Base-by-base conservation (phyloP, 2,797 vertebrate genomes). In the Antennarius maculatus region DNA sequence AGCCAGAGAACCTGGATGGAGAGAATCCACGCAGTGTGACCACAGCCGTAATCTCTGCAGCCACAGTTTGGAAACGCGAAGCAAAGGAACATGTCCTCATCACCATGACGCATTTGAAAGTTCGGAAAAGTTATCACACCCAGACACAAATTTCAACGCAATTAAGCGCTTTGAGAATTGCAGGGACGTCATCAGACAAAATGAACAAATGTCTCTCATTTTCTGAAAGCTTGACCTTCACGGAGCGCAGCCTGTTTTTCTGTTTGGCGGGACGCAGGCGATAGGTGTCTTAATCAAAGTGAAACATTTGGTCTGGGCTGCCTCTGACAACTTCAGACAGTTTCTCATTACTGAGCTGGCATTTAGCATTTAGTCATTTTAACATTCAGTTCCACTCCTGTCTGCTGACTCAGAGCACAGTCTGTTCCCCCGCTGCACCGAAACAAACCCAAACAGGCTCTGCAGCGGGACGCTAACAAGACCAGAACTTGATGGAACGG, bases 291-390 rank as follows among this genome's bases (percentile, higher is more conserved):
- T 86, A 82, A 88, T 90, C 83, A 86, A 85, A 86, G 61, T 37
- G 66, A 55, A 81, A 72, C 82, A 58, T 77, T 84, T 85, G 83
- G 84, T 74, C 67, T 5, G 10, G 63, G 69, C 71, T 17, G 71
- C 80, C 34, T 43, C 54, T 80, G 77, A 83, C 81, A 74, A 76
- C 77, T 73, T 82, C 82, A 82, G 81, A 88, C 82, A 75, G 69
- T 84, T 88, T 89, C 85, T 89, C 85, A 91, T 91, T 89, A 90
- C 85, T 61, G 71, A 81, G 74, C 77, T 86, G 86, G 80, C 86
- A 89, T 91, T 89, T 89, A 89, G 82, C 83, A 74, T 89, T 90
- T 85, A 90, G 86, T 85, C 83, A 89, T 84, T 89, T 88, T 81
- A 87, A 82, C 90, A 88, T 87, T 84, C 83, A 74, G 75, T 78